Percentiles rank a stretch among this genome's conserved stretches.
Evolutionary conservation across 2,113 vertebrate genomes (phyloP).

Genomic region (Pygoscelis adeliae): DNA sequence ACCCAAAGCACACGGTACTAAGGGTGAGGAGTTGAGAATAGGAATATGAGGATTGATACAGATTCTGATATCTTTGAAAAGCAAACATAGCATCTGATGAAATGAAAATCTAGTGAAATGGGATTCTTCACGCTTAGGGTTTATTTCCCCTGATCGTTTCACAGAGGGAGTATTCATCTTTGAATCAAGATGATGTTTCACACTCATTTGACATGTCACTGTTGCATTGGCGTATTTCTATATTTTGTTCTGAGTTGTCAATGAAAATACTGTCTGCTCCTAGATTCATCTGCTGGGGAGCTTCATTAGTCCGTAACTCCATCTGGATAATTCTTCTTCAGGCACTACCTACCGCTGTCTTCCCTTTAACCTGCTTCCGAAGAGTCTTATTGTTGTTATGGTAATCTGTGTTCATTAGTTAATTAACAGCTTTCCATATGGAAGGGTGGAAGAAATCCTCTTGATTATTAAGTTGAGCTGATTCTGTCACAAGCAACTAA

Average conservation of each 20-base stretch:
- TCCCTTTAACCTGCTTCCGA: conserved; percentile 38
- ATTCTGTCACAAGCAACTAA: conserved; percentile 8
- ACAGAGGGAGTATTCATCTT: neutral
- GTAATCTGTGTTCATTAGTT: conserved; percentile 57
- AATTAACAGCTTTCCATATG: conserved; percentile 51
- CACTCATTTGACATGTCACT: neutral
- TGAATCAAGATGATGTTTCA: neutral
- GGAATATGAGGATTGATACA: neutral
- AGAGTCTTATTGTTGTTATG: conserved; percentile 3
- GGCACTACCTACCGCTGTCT: conserved; percentile 27
- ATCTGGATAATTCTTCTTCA: conserved; percentile 39
- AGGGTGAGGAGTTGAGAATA: neutral
- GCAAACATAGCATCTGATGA: neutral
- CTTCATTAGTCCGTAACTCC: neutral
- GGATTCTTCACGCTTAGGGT: neutral
- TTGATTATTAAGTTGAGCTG: conserved; percentile 41
- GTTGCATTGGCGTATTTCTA: neutral
- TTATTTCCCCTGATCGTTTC: neutral
- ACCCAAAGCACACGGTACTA: accelerated
- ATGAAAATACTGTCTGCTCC: neutral
- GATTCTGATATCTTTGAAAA: neutral
- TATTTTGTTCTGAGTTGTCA: neutral
- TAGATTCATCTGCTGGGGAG: neutral
- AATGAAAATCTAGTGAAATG: neutral
- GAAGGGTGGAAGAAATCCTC: conserved; percentile 5